phyloP scores from a whole-genome alignment of 1,140 invertebrate genomes.

The Maniola jurtina region DNA sequence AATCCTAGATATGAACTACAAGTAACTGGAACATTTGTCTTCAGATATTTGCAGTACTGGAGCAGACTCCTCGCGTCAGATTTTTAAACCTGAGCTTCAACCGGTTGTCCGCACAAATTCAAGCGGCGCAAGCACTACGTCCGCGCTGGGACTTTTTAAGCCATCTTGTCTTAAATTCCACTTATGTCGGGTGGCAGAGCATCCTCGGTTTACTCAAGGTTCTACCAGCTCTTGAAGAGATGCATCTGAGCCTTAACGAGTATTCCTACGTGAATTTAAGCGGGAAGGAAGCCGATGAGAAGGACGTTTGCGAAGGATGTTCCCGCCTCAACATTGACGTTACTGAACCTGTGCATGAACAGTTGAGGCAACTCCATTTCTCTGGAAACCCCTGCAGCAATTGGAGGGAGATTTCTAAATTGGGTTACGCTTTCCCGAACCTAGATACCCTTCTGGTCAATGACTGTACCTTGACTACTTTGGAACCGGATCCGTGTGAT shows the following conservation, averaged over 20 bases:
- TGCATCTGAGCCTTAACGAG: slow-evolving; percentile 94
- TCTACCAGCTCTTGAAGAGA: slow-evolving; percentile 89
- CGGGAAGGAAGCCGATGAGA: slow-evolving; percentile 55
- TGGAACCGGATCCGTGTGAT: slow-evolving; percentile 78
- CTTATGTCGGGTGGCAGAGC: slow-evolving; percentile 89
- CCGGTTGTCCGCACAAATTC: slow-evolving; percentile 84
- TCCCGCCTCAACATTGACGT: slow-evolving; percentile 79
- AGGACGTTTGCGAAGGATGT: slow-evolving; percentile 58
- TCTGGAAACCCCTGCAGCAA: slow-evolving; percentile 89
- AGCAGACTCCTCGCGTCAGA: slow-evolving; percentile 91
- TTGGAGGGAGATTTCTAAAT: slow-evolving; percentile 90
- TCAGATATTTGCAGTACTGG: slow-evolving; percentile 90
- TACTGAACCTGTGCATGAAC: slow-evolving; percentile 82
- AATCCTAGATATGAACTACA: not conserved
- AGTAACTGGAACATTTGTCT: slow-evolving; percentile 30
- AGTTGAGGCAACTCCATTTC: slow-evolving; percentile 89
- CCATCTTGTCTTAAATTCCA: slow-evolving; percentile 92
- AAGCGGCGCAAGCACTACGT: slow-evolving; percentile 70
- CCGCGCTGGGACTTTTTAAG: slow-evolving; percentile 83
- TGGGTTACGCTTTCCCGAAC: slow-evolving; percentile 91
- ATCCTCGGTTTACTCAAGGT: slow-evolving; percentile 87
- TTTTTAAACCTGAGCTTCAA: slow-evolving; percentile 96
- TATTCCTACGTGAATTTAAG: slow-evolving; percentile 85
- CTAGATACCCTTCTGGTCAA: slow-evolving; percentile 91
- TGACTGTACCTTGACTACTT: slow-evolving; percentile 87